Conservation (phyloP, 2,113 vertebrate species). For the Ginglymostoma cirratum region DNA sequence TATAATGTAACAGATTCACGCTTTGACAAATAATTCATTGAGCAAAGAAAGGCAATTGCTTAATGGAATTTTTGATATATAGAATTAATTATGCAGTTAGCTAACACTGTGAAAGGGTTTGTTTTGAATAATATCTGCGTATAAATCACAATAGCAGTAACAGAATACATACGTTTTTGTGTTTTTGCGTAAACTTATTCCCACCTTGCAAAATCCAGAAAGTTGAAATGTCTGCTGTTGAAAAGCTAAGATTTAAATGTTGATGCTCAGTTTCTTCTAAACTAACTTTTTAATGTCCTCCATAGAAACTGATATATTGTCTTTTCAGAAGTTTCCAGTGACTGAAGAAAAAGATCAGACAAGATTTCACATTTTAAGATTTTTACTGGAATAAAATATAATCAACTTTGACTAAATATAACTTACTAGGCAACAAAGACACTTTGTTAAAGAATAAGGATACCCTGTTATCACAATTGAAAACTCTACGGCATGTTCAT, state of each 20-base stretch:
- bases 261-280: neutral
- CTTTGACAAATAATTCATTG: constrained; percentile 37
- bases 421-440: neutral
- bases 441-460: neutral
- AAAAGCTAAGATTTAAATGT: constrained; percentile 25
- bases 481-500: neutral
- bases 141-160: constrained; percentile 35
- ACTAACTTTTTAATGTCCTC: neutral
- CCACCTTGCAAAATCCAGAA: neutral
- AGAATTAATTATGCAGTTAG: constrained; percentile 33
- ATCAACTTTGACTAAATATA: neutral
- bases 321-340: neutral
- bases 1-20: constrained; percentile 34
- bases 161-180: neutral
- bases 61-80: constrained; percentile 39
- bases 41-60: constrained; percentile 34
- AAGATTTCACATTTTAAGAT: neutral
- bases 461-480: neutral
- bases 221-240: neutral
- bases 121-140: constrained; percentile 27
- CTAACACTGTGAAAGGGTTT: constrained; percentile 28
- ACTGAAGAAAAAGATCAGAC: neutral
- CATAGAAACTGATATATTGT: neutral
- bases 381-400: neutral
- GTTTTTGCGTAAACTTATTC: neutral